A percentile compares a stretch with the other conserved stretches of the same genome.
These are phyloP conservation scores for Lymantria monacha DNA, from an alignment of 2,888 invertebrate genomes.

Conservation along the genomic window DNA sequence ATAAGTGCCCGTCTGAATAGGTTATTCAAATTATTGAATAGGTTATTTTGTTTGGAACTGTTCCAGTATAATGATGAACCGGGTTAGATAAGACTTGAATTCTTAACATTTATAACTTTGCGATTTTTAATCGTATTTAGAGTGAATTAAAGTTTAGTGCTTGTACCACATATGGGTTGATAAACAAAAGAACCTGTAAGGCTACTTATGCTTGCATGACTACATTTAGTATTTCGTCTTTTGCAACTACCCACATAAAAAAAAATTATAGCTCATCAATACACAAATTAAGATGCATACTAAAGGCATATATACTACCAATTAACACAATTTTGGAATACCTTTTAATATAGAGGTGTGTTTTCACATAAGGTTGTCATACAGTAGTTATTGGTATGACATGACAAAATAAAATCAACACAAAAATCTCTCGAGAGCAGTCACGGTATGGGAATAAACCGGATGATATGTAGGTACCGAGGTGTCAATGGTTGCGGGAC, in stretches of 20 bases:
- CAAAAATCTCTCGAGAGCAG: constrained; percentile 20
- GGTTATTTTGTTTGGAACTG: constrained; percentile 10
- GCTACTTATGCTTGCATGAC: too few relatives aligned
- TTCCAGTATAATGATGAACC: constrained; percentile 14
- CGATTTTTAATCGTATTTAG: background rate
- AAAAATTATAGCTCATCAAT: too few relatives aligned
- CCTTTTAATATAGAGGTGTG: constrained; percentile 2
- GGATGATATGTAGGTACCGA: constrained; percentile 64
- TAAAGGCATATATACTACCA: background rate
- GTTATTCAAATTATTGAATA: constrained; percentile 19
- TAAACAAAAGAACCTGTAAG: too few relatives aligned
- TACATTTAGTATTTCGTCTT: too few relatives aligned
- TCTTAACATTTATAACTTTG: constrained; percentile 4
- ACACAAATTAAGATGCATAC: too few relatives aligned
- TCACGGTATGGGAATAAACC: constrained; percentile 64
- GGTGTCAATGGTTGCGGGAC: constrained; percentile 81
- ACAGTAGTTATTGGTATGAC: too few relatives aligned
- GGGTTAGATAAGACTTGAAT: constrained; percentile 1
- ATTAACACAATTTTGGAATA: background rate
- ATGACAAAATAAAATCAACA: constrained; percentile 11
- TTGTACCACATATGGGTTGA: too few relatives aligned
- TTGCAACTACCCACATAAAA: too few relatives aligned
- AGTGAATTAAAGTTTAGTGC: too few relatives aligned
- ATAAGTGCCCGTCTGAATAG: constrained; percentile 16
- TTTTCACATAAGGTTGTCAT: constrained; percentile 14